Evolutionary conservation across 1,140 invertebrate genomes (phyloP), one percentile per base, ranked within the genome.

Genomic region (Probaryconus sp.): DNA sequence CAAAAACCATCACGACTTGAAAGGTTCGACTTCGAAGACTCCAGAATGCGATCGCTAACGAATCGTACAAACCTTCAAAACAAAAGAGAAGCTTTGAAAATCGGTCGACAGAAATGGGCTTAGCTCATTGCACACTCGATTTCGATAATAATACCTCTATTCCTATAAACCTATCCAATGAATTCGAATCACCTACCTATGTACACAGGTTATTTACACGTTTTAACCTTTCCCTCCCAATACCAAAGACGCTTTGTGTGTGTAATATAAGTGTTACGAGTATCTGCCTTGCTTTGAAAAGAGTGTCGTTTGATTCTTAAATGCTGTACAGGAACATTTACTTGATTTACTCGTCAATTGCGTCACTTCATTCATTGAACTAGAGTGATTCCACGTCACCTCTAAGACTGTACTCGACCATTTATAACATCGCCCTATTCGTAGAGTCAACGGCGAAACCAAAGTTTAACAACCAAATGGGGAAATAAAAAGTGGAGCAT

Each of bases 251-350:
- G 65, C 67, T 50, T n/a, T n/a, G n/a, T 72, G 55, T 73, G 28
- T 65, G 35, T 71, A 37, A 50, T 55, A 47, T 68, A 74, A 53
- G 61, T 76, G 74, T 76, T 51, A 47, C 35, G 45, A 77, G 55
- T 68, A 74, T 68, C 64, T 63, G 35, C 58, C 50, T 74, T 48
- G 48, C 43, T 69, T 81, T 70, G 79, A 83, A 81, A 81, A 82
- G 70, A 81, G 78, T 83, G 76, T 83, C 78, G 71, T 87, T 88
- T 88, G 84, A 88, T 88, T 86, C 82, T 87, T 88, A 88, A 88
- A 88, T 88, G 87, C 85, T 88, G 86, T 87, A 86, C 84, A 88
- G 87, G 86, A 88, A 88, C 86, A 88, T 88, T 87, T 83, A 86
- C 82, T 86, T 83, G 64, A 76, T 81, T 84, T 80, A 73, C 55